phyloP scores from a whole-genome alignment of 2,888 invertebrate genomes.

The Tenthredo livida region DNA sequence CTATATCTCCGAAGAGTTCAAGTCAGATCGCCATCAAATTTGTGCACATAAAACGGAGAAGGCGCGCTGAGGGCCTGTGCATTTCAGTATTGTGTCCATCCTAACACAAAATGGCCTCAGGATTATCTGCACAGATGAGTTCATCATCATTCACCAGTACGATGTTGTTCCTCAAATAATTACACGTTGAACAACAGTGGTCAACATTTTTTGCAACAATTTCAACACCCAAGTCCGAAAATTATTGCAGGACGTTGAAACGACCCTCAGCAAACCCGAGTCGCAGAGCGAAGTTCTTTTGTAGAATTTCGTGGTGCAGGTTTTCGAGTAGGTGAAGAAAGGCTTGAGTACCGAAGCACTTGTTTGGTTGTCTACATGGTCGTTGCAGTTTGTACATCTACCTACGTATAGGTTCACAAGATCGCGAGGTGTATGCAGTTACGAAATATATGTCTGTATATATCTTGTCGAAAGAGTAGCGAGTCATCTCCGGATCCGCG shows the following conservation, averaged over 20 bases:
- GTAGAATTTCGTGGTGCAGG: not conserved
- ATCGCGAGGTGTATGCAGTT: constrained; percentile 3
- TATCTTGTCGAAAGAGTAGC: not conserved
- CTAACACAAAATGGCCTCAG: not conserved
- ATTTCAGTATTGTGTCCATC: not conserved
- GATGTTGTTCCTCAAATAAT: not conserved
- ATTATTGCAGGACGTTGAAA: not conserved
- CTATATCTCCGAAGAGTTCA: not conserved
- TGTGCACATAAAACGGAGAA: not conserved
- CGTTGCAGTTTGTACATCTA: not conserved
- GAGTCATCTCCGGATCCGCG: not conserved
- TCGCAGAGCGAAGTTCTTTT: not conserved
- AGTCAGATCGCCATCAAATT: not conserved
- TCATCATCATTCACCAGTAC: not conserved
- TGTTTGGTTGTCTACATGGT: not conserved
- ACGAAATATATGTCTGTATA: not conserved
- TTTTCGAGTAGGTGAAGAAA: constrained; percentile 1
- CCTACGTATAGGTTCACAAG: not conserved
- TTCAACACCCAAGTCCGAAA: not conserved
- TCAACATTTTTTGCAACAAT: not conserved
- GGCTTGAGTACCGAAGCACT: not conserved
- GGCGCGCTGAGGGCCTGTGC: not conserved
- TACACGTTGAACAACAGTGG: not conserved
- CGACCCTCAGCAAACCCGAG: not conserved
- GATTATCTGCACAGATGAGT: not conserved